A percentile compares a stretch with the other conserved stretches of the same genome.
phyloP scores from a whole-genome alignment of 1,140 invertebrate species.

The Agrilus planipennis region DNA sequence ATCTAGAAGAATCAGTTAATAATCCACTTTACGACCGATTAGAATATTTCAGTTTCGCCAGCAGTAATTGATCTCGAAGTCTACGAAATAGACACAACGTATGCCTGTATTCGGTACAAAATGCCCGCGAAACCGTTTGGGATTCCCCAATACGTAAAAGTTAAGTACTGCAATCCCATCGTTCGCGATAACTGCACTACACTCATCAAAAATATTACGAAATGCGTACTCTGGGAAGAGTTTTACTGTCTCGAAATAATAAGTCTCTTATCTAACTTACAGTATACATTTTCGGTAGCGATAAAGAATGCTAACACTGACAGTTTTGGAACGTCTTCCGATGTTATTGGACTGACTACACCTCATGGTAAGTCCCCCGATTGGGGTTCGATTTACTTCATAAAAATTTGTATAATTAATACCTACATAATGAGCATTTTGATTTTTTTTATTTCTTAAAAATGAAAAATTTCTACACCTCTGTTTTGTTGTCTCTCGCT shows the following conservation, averaged over 20 bases:
- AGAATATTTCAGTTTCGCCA: conserved; percentile 1
- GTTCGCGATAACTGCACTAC: not conserved
- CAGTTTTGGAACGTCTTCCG: too few species aligned
- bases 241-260: conserved; percentile 1
- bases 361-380: too few species aligned
- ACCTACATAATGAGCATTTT: too few species aligned
- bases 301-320: conserved; percentile 2
- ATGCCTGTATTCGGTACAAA: not conserved
- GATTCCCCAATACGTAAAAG: conserved; percentile 1
- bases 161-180: conserved; percentile 1
- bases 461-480: too few species aligned
- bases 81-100: not conserved
- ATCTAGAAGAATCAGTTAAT: too few species aligned
- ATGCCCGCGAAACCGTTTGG: not conserved
- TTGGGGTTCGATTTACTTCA: too few species aligned
- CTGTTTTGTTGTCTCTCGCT: too few species aligned
- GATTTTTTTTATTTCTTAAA: too few species aligned
- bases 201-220: not conserved
- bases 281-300: not conserved
- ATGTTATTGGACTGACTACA: too few species aligned
- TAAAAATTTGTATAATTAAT: too few species aligned
- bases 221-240: not conserved
- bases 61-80: conserved; percentile 2
- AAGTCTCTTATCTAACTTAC: not conserved
- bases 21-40: too few species aligned